Base-by-base conservation (phyloP, 2,888 invertebrate genomes). In the Cheilosia variabilis region DNA sequence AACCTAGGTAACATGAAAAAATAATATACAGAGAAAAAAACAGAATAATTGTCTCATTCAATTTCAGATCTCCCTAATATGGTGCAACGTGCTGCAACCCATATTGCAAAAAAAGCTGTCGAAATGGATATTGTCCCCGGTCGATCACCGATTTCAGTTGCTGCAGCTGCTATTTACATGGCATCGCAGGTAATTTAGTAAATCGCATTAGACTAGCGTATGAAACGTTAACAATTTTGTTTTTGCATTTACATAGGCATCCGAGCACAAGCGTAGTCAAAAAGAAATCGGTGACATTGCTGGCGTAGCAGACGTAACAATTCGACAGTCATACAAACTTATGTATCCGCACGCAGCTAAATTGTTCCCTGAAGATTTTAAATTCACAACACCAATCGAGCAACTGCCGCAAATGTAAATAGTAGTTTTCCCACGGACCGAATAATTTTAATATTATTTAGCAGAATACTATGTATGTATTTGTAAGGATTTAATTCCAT, bases 101-200 rank as follows among this genome's bases (percentile, higher is more conserved):
- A 98, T 90, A 99, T 99, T 90, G 99, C 99, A 0, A 95, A 97
- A 90, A 98, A 97, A 91, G 99, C 99, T 3, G 98, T 98, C 0
- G 99, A 99, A 90, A 93, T 98, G 93, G 99, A 99, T 91, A 97
- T 99, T 89, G 99, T 99, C 9, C 98, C 99, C 50, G 99, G 99
- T 6, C 95, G 99, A 89, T 99, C 99, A 75, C 99, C 99, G 0
- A 99, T 99, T 87, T 99, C 99, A 0, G 98, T 99, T 1, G 98
- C 99, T 0, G 99, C 99, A 7, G 99, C 99, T 60, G 99, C 99
- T 69, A 99, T 99, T 90, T 99, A 99, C 90, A 99, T 99, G 99
- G 99, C 99, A 2, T 98, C 98, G 15, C 99, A 98, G 93, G 97
- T 96, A 90, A 68, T 41, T 57, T 31, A 9, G 13, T 15, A 62